These are phyloP conservation scores for Lymantria monacha DNA, from an alignment of 2,888 invertebrate genomes.

Conservation along the genomic window DNA sequence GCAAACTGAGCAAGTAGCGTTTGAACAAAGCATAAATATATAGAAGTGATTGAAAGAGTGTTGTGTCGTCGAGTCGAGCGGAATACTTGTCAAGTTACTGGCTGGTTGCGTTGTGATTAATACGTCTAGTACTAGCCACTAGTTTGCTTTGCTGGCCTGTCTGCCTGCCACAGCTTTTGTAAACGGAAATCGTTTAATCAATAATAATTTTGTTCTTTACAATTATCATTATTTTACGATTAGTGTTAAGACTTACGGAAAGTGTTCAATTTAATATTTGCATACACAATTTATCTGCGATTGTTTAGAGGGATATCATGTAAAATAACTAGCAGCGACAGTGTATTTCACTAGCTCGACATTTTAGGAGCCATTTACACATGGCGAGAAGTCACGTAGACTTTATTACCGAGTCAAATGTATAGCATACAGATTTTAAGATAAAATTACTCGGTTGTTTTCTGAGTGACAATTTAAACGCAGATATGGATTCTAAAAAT, in stretches of 20 bases:
- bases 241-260: slow-evolving; percentile 6
- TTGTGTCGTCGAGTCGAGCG: slow-evolving; percentile 5
- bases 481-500: slow-evolving; percentile 71
- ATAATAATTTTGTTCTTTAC: slow-evolving; percentile 24
- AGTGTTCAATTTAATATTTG: neutral
- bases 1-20: slow-evolving; percentile 18
- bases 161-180: slow-evolving; percentile 16
- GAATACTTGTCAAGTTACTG: slow-evolving; percentile 36
- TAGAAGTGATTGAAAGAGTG: slow-evolving; percentile 5
- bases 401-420: slow-evolving; percentile 42
- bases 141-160: slow-evolving; percentile 23
- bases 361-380: slow-evolving; percentile 76
- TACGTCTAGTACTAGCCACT: neutral
- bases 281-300: neutral
- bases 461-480: slow-evolving; percentile 9
- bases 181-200: slow-evolving; percentile 32
- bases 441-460: slow-evolving; percentile 13
- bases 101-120: slow-evolving; percentile 24
- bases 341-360: slow-evolving; percentile 29
- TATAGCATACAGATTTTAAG: slow-evolving; percentile 28
- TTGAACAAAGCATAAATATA: slow-evolving; percentile 32
- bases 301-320: slow-evolving; percentile 1
- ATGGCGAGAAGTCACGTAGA: slow-evolving; percentile 79
- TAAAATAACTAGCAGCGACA: slow-evolving; percentile 21
- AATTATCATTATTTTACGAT: slow-evolving; percentile 6